A percentile compares a stretch with the other conserved stretches of the same genome.
phyloP scores from a whole-genome alignment of 2,113 vertebrate species.

The Eolophus roseicapilla region DNA sequence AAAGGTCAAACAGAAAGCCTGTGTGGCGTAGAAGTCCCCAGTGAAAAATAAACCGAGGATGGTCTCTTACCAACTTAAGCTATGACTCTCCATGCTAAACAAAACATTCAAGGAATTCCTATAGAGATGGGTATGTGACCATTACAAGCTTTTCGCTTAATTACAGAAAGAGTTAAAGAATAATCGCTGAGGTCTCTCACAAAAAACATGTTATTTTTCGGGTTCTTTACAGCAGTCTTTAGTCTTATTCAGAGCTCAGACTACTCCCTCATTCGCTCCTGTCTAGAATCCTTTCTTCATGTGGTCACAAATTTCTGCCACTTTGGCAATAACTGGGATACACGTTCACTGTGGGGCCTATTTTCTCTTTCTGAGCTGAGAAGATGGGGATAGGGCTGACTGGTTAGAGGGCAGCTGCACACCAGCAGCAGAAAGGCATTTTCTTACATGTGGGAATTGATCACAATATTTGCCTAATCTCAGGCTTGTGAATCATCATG shows the following conservation, averaged over 20 bases:
- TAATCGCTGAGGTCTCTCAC: background rate
- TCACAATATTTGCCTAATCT: background rate
- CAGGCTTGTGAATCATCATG: background rate
- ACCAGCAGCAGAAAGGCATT: background rate
- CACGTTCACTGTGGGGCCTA: background rate
- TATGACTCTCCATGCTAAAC: background rate
- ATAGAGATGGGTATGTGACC: conserved; percentile 15
- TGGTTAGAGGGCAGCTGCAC: background rate
- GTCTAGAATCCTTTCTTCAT: background rate
- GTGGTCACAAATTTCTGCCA: background rate
- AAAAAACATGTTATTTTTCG: background rate
- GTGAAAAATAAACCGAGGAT: conserved; percentile 65
- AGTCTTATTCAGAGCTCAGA: background rate
- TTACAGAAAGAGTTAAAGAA: background rate
- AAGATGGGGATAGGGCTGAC: background rate
- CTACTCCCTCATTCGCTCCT: background rate
- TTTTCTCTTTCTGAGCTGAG: background rate
- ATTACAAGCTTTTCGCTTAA: background rate
- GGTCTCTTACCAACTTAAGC: conserved; percentile 25
- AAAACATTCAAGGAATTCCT: conserved; percentile 64
- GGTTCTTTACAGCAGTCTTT: background rate
- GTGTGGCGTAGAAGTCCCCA: conserved; percentile 1
- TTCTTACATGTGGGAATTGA: background rate
- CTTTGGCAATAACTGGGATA: background rate
- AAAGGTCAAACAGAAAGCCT: conserved; percentile 39